A percentile compares a stretch with the other conserved stretches of the same genome.
These are phyloP conservation scores for Parnassius smintheus DNA, from an alignment of 2,888 invertebrate species.

Conservation along the genomic window DNA sequence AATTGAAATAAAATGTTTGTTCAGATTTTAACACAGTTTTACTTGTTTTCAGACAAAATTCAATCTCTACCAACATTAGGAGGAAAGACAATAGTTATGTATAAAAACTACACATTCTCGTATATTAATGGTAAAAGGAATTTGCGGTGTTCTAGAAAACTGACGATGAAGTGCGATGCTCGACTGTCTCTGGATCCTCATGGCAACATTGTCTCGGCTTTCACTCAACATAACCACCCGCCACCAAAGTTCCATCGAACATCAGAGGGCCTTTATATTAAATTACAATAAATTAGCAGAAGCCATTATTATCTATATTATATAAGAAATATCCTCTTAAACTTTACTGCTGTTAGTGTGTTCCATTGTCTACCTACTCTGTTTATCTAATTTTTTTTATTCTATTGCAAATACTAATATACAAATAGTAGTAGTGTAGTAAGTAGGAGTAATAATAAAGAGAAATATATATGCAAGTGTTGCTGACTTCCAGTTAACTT, in stretches of 20 bases:
- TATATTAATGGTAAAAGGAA: too few relatives aligned
- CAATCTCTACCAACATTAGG: conserved; percentile 3
- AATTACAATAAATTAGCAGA: conserved; percentile 1
- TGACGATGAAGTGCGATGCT: conserved; percentile 36
- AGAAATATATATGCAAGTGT: too few relatives aligned
- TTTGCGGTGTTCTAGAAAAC: conserved; percentile 41
- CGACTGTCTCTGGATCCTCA: conserved; percentile 33
- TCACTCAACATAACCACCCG: neutral
- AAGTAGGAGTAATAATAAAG: too few relatives aligned
- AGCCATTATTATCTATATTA: too few relatives aligned
- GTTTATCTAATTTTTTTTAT: too few relatives aligned
- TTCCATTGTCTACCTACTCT: too few relatives aligned
- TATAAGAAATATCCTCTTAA: too few relatives aligned
- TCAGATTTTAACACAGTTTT: neutral
- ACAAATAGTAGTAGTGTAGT: too few relatives aligned
- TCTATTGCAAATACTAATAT: too few relatives aligned
- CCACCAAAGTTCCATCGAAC: conserved; percentile 1
- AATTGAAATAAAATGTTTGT: too few relatives aligned
- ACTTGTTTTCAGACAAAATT: conserved; percentile 11
- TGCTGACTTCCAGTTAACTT: too few relatives aligned
- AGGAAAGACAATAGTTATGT: conserved; percentile 25
- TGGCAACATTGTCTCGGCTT: conserved; percentile 32
- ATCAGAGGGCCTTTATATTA: conserved; percentile 1
- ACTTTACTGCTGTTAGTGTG: too few relatives aligned
- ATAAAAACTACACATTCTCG: conserved; percentile 15